phyloP scores from a whole-genome alignment of 2,888 invertebrate genomes.

The Tanypteryx hageni region DNA sequence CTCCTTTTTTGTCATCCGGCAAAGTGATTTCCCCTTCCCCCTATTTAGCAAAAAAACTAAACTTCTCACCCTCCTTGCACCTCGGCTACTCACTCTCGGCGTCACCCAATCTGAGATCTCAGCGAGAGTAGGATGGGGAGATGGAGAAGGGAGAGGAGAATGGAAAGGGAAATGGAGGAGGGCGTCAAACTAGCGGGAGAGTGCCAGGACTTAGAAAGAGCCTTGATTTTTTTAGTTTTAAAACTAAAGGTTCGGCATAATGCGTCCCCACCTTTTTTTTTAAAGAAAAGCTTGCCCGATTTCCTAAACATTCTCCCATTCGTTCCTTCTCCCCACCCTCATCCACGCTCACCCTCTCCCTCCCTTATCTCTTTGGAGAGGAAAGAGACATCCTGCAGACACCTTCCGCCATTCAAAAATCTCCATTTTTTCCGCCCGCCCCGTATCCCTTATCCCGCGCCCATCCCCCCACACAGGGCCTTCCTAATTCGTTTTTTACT shows the following conservation, averaged over 20 bases:
- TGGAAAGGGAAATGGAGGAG: neutral
- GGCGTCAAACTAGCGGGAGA: neutral
- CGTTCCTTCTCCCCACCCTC: too few relatives aligned
- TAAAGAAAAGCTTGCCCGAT: neutral
- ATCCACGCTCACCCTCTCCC: neutral
- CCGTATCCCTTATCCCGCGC: neutral
- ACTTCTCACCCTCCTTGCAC: neutral
- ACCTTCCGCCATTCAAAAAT: neutral
- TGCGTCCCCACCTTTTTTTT: neutral
- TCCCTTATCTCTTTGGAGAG: neutral
- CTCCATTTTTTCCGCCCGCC: neutral
- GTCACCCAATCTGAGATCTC: conserved; percentile 14
- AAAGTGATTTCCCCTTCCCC: neutral
- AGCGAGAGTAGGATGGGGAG: too few relatives aligned
- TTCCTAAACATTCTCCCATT: neutral
- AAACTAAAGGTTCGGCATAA: neutral
- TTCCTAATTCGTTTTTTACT: conserved; percentile 22
- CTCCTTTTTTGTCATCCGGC: neutral
- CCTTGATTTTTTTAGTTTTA: neutral
- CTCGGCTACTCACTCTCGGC: neutral
- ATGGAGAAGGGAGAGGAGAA: neutral
- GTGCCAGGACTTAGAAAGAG: neutral
- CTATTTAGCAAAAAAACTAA: neutral
- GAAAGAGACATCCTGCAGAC: conserved; percentile 8
- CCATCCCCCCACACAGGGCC: neutral